Conservation (phyloP, 2,888 invertebrate species). For the Megastigmus dorsalis region DNA sequence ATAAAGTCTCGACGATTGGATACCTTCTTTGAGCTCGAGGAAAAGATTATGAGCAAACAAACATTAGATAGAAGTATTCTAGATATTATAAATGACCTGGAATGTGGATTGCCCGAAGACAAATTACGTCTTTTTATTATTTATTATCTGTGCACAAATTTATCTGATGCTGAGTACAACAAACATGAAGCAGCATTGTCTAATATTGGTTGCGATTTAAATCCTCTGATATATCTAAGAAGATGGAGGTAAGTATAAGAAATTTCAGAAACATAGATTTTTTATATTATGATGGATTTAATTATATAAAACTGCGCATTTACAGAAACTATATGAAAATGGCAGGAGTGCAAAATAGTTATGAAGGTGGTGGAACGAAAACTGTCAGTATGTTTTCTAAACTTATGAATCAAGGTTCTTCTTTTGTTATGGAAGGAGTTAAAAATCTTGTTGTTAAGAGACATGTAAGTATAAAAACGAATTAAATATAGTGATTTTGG, state of each 20-base stretch:
- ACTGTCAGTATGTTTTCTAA: constrained; percentile 99
- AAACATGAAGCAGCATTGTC: constrained; percentile 87
- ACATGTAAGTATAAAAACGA: constrained; percentile 82
- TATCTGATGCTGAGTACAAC: constrained; percentile 88
- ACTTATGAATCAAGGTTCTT: constrained; percentile 96
- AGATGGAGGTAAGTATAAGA: constrained; percentile 87
- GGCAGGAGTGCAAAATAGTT: constrained; percentile 84
- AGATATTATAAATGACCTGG: constrained; percentile 90
- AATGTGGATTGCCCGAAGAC: constrained; percentile 92
- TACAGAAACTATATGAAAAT: constrained; percentile 86
- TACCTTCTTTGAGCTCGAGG: constrained; percentile 97
- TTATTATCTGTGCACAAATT: constrained; percentile 89
- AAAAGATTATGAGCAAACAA: constrained; percentile 95
- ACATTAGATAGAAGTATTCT: constrained; percentile 88
- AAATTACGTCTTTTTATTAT: constrained; percentile 95
- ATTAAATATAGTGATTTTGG: constrained; percentile 13
- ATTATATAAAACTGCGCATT: constrained; percentile 13
- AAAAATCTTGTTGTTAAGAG: constrained; percentile 98
- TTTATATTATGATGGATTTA: background rate
- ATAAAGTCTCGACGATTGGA: constrained; percentile 94
- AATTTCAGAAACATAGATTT: background rate
- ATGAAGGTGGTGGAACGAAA: constrained; percentile 95
- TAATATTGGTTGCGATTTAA: constrained; percentile 89
- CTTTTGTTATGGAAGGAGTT: constrained; percentile 99
- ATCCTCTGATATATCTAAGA: constrained; percentile 90